Conservation (phyloP, 2,113 vertebrate species). For the Zeus faber region DNA sequence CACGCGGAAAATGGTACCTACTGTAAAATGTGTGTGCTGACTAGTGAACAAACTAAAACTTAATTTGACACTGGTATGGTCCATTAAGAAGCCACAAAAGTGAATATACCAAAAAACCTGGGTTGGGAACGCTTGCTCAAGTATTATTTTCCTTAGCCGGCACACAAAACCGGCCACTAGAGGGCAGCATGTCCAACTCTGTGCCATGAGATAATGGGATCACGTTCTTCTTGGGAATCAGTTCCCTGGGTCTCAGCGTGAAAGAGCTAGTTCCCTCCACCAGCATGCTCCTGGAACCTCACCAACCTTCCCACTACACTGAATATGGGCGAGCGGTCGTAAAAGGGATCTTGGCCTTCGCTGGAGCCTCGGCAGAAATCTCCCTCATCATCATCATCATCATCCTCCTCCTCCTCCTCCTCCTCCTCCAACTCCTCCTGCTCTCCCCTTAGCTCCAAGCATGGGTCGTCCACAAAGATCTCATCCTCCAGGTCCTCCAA, state of each 20-base stretch:
- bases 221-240: no score
- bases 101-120: no score
- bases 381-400: slow-evolving; percentile 70
- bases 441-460: slow-evolving; percentile 77
- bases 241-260: slow-evolving; percentile 70
- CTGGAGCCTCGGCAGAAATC: slow-evolving; percentile 71
- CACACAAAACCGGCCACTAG: no score
- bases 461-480: slow-evolving; percentile 92
- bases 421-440: slow-evolving; percentile 69
- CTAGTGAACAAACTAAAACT: no score
- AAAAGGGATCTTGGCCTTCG: slow-evolving; percentile 98
- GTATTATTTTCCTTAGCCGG: no score
- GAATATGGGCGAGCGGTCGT: slow-evolving; percentile 98
- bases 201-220: no score
- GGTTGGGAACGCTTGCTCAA: no score
- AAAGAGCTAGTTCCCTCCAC: slow-evolving; percentile 98
- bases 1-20: no score
- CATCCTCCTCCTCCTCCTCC: slow-evolving; percentile 62
- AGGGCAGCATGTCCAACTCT: no score
- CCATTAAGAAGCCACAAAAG: no score
- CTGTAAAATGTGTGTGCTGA: no score
- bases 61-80: no score
- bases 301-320: slow-evolving; percentile 99
- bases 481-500: slow-evolving; percentile 81
- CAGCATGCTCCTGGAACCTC: slow-evolving; percentile 95